Percentiles rank a stretch among this genome's conserved stretches.
phyloP scores from a whole-genome alignment of 2,113 vertebrate species.

The Pitta sordida region DNA sequence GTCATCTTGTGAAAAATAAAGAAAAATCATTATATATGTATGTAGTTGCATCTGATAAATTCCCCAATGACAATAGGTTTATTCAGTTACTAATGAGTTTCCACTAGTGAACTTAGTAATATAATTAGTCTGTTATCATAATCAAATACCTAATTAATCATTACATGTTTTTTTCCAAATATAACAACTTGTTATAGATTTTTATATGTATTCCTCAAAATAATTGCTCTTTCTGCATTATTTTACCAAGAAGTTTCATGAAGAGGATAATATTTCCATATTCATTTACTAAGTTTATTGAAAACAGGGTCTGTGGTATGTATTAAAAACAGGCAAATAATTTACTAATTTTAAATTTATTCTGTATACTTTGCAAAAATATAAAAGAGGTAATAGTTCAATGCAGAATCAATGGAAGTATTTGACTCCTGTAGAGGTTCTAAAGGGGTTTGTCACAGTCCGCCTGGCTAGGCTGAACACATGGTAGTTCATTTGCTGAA shows the following conservation, averaged over 20 bases:
- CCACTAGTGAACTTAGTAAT: slow-evolving; percentile 14
- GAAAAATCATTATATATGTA: background rate
- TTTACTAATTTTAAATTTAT: background rate
- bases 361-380: background rate
- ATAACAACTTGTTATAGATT: background rate
- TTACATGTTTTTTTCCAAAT: background rate
- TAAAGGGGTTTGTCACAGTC: too few relatives aligned
- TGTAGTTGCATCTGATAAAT: slow-evolving; percentile 6
- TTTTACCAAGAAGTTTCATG: background rate
- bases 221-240: background rate
- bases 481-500: too few relatives aligned
- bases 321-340: background rate
- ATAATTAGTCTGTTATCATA: slow-evolving; percentile 24
- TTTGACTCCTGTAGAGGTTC: background rate
- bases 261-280: background rate
- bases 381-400: background rate
- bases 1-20: background rate
- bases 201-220: background rate
- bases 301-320: background rate
- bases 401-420: background rate
- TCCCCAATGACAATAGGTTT: slow-evolving; percentile 24
- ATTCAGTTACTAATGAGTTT: slow-evolving; percentile 31
- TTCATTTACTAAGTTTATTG: background rate
- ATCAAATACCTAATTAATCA: slow-evolving; percentile 43
- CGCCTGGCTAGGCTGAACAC: too few relatives aligned